Evolutionary conservation across 92 coral and sea anemone genomes (phyloP).

Genomic region (Epizoanthus fatuus): DNA sequence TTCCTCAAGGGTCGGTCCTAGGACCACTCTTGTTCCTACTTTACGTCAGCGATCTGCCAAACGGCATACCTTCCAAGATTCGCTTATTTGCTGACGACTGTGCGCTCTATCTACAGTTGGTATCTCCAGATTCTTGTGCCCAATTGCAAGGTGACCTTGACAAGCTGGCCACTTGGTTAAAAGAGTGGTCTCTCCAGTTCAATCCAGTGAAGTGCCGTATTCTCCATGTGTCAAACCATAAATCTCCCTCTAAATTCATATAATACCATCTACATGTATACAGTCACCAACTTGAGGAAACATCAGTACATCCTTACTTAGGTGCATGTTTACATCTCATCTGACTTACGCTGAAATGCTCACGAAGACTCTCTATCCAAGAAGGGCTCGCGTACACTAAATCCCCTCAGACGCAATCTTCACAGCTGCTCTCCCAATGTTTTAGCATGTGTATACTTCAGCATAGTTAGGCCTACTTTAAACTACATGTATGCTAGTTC

Average conservation of each 20-base stretch:
- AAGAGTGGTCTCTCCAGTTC: not conserved
- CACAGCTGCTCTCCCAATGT: not conserved
- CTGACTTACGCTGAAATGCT: not conserved
- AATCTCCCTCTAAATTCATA: not conserved
- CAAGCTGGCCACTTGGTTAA: not conserved
- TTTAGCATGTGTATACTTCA: not conserved
- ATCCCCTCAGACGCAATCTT: not conserved
- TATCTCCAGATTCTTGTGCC: no score
- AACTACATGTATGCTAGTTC: not conserved
- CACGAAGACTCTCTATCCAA: not conserved
- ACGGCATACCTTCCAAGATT: no score
- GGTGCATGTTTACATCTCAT: not conserved
- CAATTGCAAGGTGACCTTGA: not conserved
- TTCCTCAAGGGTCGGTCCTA: no score
- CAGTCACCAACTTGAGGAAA: not conserved
- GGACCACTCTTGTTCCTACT: no score
- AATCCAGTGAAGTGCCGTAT: not conserved
- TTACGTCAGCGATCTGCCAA: no score
- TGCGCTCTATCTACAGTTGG: no score
- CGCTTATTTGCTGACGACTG: no score
- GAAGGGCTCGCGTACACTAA: not conserved
- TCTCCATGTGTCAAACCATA: not conserved
- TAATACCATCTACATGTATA: not conserved
- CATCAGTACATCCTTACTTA: not conserved
- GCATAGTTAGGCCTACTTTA: not conserved